These are phyloP conservation scores for Pleuronectes platessa DNA, from an alignment of 2,113 vertebrate genomes.

Conservation along the genomic window DNA sequence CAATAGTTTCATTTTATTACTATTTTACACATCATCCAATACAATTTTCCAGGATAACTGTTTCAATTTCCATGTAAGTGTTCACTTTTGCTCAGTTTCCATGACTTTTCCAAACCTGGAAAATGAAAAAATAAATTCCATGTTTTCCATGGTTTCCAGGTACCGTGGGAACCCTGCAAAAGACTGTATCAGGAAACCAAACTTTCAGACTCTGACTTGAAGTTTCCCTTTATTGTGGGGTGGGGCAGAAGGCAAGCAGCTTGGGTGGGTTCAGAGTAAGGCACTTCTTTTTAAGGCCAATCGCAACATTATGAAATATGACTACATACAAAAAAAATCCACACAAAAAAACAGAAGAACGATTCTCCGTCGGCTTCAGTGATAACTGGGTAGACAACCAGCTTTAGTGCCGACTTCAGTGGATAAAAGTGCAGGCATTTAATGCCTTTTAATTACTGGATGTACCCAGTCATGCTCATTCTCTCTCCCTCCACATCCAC, in stretches of 20 bases:
- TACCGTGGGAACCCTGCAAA: no score
- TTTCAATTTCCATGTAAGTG: no score
- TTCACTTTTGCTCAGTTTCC: no score
- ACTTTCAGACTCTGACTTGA: background rate
- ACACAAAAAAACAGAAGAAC: background rate
- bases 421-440: conserved; percentile 49
- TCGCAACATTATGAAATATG: background rate
- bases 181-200: background rate
- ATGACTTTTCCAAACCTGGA: no score
- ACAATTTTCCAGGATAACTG: no score
- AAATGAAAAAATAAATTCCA: no score
- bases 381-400: conserved; percentile 19
- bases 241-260: background rate
- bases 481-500: conserved; percentile 30
- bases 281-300: background rate
- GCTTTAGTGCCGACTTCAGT: conserved; percentile 43
- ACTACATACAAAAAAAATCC: background rate
- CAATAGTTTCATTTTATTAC: no score
- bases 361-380: background rate
- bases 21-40: no score
- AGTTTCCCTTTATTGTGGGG: background rate
- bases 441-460: conserved; percentile 69
- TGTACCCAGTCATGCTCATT: conserved; percentile 46
- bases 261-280: background rate
- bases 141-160: no score